These are phyloP conservation scores for Drosophila guanche DNA, from an alignment of 1,140 invertebrate species.

Conservation along the genomic window DNA sequence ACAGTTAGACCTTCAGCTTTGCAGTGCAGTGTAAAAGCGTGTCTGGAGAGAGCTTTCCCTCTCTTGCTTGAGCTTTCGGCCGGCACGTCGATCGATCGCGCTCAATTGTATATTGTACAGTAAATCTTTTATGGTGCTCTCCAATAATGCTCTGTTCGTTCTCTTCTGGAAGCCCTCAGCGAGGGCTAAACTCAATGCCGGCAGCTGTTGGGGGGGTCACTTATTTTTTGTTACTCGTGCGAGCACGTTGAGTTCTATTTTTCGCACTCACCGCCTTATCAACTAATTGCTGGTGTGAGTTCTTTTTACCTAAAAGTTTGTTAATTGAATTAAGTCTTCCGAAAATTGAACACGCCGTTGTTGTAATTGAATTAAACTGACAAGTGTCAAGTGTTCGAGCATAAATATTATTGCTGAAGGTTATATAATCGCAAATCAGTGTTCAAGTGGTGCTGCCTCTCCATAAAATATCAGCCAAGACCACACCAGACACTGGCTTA, in stretches of 20 bases:
- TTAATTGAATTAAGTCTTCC: neutral
- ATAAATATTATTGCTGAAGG: neutral
- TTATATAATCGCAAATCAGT: constrained; percentile 23
- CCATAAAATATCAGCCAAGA: constrained; percentile 5
- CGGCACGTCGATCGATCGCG: constrained; percentile 1
- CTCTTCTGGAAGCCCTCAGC: constrained; percentile 26
- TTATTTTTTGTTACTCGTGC: constrained; percentile 11
- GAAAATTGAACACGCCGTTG: constrained; percentile 14
- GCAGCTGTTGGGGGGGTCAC: constrained; percentile 22
- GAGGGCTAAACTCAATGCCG: neutral
- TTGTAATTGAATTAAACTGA: neutral
- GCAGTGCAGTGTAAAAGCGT: too few relatives aligned
- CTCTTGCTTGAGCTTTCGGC: neutral
- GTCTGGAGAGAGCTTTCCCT: constrained; percentile 7
- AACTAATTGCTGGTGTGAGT: constrained; percentile 31
- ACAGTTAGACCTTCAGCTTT: neutral
- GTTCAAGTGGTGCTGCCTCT: neutral
- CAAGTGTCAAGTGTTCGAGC: constrained; percentile 20
- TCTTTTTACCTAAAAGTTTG: neutral
- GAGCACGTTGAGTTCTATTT: constrained; percentile 26
- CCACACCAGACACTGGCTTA: constrained; percentile 11
- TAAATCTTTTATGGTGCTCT: neutral
- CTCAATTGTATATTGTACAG: constrained; percentile 8
- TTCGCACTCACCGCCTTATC: constrained; percentile 15
- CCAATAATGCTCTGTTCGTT: neutral